Percentiles rank a stretch among this genome's conserved stretches.
Evolutionary conservation across 1,140 invertebrate species (phyloP).

Genomic region (Papilio polytes): DNA sequence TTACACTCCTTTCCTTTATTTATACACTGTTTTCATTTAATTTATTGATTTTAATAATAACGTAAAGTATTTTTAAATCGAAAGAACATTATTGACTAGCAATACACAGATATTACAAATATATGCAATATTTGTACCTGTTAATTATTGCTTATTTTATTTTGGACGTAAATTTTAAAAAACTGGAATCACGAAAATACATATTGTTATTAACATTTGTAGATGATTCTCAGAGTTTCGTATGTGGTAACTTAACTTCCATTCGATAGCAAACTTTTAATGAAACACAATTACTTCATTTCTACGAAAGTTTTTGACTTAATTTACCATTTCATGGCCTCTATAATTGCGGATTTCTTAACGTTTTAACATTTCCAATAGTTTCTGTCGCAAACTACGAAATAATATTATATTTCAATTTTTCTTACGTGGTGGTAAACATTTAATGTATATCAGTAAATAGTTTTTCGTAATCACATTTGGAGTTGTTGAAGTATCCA

Average conservation of each 20-base stretch:
- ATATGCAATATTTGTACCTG: no score
- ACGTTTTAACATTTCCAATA: not conserved
- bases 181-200: not conserved
- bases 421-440: not conserved
- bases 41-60: not conserved
- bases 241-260: constrained; percentile 55
- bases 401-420: not conserved
- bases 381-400: not conserved
- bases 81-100: not conserved
- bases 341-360: constrained; percentile 32
- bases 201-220: not conserved
- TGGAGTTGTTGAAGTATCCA: not conserved
- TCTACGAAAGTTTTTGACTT: constrained; percentile 44
- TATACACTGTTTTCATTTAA: not conserved
- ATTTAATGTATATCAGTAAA: not conserved
- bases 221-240: constrained; percentile 50
- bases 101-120: no score
- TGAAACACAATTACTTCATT: constrained; percentile 64
- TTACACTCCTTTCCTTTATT: constrained; percentile 38
- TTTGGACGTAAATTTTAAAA: no score
- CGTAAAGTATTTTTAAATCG: not conserved
- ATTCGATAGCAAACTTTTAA: constrained; percentile 75
- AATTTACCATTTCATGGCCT: constrained; percentile 37
- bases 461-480: not conserved
- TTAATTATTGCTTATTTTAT: no score